Evolutionary conservation across 2,888 invertebrate species (phyloP).

Genomic region (Elysia crispata): DNA sequence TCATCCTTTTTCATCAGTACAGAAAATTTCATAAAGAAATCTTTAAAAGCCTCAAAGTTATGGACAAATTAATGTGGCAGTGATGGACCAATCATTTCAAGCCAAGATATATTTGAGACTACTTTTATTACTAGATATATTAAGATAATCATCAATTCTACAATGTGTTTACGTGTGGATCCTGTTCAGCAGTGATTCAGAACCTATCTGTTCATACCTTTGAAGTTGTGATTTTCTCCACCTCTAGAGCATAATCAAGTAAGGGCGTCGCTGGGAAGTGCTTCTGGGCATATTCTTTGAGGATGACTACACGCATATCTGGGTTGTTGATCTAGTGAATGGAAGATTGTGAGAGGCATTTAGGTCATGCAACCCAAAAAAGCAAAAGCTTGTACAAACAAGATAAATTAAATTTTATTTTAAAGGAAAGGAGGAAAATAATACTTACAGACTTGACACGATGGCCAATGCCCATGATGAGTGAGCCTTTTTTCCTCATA

Average conservation of each 20-base stretch:
- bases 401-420: no score
- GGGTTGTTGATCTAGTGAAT: constrained; percentile 92
- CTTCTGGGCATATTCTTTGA: constrained; percentile 95
- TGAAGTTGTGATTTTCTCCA: constrained; percentile 97
- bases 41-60: no score
- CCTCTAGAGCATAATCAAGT: constrained; percentile 96
- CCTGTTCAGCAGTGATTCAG: no score
- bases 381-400: no score
- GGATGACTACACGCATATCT: constrained; percentile 96
- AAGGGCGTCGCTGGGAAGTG: constrained; percentile 96
- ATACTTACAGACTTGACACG: constrained; percentile 83
- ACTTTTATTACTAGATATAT: background rate
- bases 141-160: background rate
- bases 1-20: no score
- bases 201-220: constrained; percentile 82
- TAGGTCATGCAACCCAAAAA: no score
- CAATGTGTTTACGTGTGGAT: no score
- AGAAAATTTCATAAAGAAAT: no score
- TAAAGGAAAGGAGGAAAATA: no score
- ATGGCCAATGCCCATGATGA: constrained; percentile 99
- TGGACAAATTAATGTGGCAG: no score
- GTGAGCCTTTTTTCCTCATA: constrained; percentile 96
- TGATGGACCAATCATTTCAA: no score
- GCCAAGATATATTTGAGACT: no score
- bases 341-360: background rate